Percentiles rank a stretch among this genome's conserved stretches.
Evolutionary conservation across 2,888 invertebrate species (phyloP).

Genomic region (Heteromyza rotundicornis): DNA sequence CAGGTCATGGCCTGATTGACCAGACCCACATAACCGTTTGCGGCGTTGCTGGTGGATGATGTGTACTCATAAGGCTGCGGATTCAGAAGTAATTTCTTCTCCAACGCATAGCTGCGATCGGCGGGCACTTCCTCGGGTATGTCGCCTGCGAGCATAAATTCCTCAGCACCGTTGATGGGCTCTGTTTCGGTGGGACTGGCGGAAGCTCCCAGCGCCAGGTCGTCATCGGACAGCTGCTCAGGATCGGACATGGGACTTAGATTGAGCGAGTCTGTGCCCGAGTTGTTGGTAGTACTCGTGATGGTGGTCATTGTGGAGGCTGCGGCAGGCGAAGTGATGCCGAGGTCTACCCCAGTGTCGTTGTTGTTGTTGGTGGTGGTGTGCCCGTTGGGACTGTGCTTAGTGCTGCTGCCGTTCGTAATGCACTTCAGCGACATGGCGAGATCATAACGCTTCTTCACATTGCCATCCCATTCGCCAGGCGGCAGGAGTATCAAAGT

Average conservation of each 20-base stretch:
- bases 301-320: constrained; percentile 27
- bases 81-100: neutral
- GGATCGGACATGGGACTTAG: constrained; percentile 56
- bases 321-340: neutral
- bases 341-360: neutral
- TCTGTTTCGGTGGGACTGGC: constrained; percentile 60
- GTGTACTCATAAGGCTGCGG: neutral
- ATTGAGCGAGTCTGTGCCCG: constrained; percentile 46
- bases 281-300: constrained; percentile 27
- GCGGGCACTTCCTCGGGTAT: neutral
- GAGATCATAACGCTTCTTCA: constrained; percentile 49
- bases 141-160: constrained; percentile 18
- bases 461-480: constrained; percentile 54
- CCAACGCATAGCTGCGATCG: too few species aligned
- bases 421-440: constrained; percentile 27
- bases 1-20: constrained; percentile 94
- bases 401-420: constrained; percentile 31
- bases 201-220: constrained; percentile 61
- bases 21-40: constrained; percentile 72
- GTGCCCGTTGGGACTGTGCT: constrained; percentile 4
- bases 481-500: constrained; percentile 51
- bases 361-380: constrained; percentile 2
- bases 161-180: constrained; percentile 24
- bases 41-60: neutral
- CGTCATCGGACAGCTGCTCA: constrained; percentile 57